phyloP scores from a whole-genome alignment of 2,113 vertebrate species.

The Haplotaxodon microlepis region DNA sequence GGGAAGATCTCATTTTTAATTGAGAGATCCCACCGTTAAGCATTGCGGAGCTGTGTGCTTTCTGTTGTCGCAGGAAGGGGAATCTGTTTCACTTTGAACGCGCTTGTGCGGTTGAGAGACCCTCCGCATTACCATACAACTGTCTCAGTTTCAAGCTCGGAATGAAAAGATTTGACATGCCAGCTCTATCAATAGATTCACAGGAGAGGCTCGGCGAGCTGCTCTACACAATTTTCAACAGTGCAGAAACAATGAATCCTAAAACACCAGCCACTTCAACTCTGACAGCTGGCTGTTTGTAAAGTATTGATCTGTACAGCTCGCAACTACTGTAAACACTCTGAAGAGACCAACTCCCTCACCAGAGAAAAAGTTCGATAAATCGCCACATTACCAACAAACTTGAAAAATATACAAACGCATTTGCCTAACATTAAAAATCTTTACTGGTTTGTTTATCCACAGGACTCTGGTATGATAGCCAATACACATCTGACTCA shows the following conservation, averaged over 20 bases:
- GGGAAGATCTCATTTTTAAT: neutral
- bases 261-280: neutral
- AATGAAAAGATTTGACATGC: conserved; percentile 10
- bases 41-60: neutral
- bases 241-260: conserved; percentile 3
- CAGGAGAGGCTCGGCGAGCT: neutral
- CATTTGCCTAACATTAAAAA: neutral
- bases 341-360: neutral
- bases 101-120: neutral
- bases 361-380: neutral
- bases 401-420: neutral
- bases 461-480: neutral
- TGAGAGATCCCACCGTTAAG: neutral
- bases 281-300: neutral
- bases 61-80: neutral
- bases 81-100: neutral
- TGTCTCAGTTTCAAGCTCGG: neutral
- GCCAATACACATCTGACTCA: neutral
- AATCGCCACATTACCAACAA: neutral
- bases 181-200: conserved; percentile 4
- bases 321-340: neutral
- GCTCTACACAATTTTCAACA: neutral
- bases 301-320: neutral
- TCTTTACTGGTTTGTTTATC: neutral
- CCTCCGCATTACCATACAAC: neutral